These are phyloP conservation scores for Lepus europaeus DNA, from an alignment of 2,113 vertebrate species.

Conservation along the genomic window DNA sequence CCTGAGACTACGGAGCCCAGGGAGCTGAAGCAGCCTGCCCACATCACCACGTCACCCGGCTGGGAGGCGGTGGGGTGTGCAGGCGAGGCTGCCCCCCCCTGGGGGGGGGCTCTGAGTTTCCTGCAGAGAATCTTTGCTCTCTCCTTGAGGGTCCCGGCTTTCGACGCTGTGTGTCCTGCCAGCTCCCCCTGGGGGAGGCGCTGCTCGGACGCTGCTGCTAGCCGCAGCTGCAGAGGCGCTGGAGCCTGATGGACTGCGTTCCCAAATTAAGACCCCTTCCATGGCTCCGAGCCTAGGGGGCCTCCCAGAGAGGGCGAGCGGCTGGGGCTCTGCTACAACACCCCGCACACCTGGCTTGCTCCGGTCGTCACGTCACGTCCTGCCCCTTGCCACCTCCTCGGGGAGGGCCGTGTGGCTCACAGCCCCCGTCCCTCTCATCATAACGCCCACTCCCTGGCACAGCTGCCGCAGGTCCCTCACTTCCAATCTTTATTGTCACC, in stretches of 20 bases:
- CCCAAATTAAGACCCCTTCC: slow-evolving; percentile 62
- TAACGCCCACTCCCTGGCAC: no score
- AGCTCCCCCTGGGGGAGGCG: not conserved
- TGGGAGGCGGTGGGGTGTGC: not conserved
- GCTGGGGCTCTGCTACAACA: not conserved
- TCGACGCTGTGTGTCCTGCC: not conserved
- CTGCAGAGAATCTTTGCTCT: not conserved
- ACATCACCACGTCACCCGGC: not conserved
- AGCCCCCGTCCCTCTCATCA: no score
- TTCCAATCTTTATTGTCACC: not conserved
- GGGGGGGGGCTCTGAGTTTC: not conserved
- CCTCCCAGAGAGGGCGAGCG: not conserved
- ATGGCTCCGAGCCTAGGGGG: not conserved
- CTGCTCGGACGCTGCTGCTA: not conserved
- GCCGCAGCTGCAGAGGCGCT: not conserved
- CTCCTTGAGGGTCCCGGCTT: not conserved
- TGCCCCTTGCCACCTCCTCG: no score
- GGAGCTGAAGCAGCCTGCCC: not conserved
- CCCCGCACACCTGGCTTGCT: not conserved
- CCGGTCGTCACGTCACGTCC: not conserved
- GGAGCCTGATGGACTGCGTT: not conserved
- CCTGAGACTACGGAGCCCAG: not conserved
- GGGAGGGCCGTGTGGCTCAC: no score
- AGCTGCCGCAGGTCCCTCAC: not conserved
- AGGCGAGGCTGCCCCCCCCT: not conserved